These are phyloP conservation scores for Erebia aethiops DNA, from an alignment of 2,888 invertebrate species.

Conservation along the genomic window DNA sequence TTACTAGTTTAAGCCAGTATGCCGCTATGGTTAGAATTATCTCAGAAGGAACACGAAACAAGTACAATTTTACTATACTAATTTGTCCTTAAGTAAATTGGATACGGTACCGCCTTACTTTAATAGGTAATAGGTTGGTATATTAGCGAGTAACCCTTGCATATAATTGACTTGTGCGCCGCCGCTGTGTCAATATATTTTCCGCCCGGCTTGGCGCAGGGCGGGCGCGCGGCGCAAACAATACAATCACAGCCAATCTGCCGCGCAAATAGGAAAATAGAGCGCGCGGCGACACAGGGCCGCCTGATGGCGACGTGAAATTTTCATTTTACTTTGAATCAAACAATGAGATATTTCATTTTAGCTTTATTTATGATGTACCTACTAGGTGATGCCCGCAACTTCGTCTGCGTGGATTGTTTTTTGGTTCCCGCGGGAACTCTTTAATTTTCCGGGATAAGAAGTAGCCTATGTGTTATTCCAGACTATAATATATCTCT, in stretches of 20 bases:
- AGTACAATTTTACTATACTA: too few relatives aligned
- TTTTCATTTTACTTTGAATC: not conserved
- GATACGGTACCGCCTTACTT: not conserved
- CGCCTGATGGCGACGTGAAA: slow-evolving; percentile 44
- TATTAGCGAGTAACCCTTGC: not conserved
- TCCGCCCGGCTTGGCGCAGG: slow-evolving; percentile 49
- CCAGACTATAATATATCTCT: too few relatives aligned
- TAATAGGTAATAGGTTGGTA: not conserved
- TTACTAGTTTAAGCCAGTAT: too few relatives aligned
- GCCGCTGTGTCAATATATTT: slow-evolving; percentile 49
- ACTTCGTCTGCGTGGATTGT: too few relatives aligned
- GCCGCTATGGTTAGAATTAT: too few relatives aligned
- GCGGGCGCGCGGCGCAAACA: slow-evolving; percentile 61
- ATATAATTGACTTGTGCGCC: slow-evolving; percentile 26
- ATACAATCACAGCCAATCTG: slow-evolving; percentile 83
- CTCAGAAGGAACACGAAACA: too few relatives aligned
- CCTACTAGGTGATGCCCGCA: too few relatives aligned
- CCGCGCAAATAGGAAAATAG: slow-evolving; percentile 83
- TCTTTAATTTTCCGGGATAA: too few relatives aligned
- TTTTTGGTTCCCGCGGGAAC: too few relatives aligned
- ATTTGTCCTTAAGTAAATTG: too few relatives aligned
- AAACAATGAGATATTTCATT: not conserved
- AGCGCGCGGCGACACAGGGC: slow-evolving; percentile 74
- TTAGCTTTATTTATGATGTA: not conserved
- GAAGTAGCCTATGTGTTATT: too few relatives aligned